These are phyloP conservation scores for Chaetophractus vellerosus DNA, from an alignment of 2,797 vertebrate species.

Conservation along the genomic window DNA sequence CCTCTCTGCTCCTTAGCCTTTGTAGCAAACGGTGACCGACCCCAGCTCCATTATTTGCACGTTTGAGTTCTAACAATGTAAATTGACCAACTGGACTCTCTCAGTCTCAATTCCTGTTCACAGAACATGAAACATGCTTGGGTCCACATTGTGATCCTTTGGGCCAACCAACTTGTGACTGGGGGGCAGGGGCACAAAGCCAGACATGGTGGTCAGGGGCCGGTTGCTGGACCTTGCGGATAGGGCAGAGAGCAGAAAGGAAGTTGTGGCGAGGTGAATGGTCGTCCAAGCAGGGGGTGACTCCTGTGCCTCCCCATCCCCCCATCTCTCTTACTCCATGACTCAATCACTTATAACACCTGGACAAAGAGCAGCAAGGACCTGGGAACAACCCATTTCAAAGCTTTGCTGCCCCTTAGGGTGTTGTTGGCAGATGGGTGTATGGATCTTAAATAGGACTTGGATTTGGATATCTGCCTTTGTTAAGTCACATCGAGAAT, in stretches of 20 bases:
- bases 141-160: background rate
- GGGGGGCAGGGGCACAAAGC: background rate
- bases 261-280: background rate
- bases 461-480: background rate
- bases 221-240: background rate
- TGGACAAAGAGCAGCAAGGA: background rate
- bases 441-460: background rate
- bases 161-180: background rate
- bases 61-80: background rate
- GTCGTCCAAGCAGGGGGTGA: background rate
- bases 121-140: slow-evolving; percentile 25
- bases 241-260: background rate
- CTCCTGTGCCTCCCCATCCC: no score
- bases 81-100: background rate
- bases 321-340: fast-evolving
- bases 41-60: background rate
- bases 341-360: background rate
- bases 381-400: background rate
- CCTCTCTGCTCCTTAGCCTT: background rate
- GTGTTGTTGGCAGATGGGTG: background rate
- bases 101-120: background rate
- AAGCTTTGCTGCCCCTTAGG: background rate
- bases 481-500: background rate
- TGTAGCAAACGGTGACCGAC: background rate
- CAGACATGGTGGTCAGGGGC: background rate